Conservation (phyloP, 2,797 vertebrate species). For the Melanotaenia pygmaea region DNA sequence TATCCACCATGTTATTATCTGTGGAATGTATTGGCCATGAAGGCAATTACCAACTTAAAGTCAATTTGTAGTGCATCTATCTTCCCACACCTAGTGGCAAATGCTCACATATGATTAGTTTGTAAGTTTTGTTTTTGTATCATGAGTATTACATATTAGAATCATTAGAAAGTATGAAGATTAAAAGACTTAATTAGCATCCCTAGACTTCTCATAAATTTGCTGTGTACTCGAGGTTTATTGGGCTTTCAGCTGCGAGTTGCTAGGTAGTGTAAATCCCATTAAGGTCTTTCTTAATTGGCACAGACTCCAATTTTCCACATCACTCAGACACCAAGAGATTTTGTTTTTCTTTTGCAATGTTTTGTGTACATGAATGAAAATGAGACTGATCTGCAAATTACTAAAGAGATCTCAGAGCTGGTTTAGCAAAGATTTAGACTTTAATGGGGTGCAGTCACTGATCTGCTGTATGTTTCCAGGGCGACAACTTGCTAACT, state of each 20-base stretch:
- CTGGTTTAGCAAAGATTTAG: neutral
- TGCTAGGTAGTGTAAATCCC: conserved; percentile 24
- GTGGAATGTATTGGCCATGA: conserved; percentile 37
- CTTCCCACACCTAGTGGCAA: conserved; percentile 10
- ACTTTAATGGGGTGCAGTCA: too few relatives aligned
- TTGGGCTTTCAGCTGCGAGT: conserved; percentile 16
- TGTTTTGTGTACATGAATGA: neutral
- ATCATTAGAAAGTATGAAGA: conserved; percentile 14
- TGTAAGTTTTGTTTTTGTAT: conserved; percentile 8
- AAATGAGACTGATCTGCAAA: neutral
- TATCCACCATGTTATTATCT: conserved; percentile 52
- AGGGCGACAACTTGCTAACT: neutral
- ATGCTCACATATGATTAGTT: conserved; percentile 11
- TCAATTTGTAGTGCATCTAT: neutral
- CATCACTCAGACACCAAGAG: neutral
- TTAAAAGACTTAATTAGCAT: conserved; percentile 32
- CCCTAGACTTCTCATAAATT: conserved; percentile 32
- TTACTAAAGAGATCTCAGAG: neutral
- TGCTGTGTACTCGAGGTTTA: conserved; percentile 24
- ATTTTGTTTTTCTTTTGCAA: neutral
- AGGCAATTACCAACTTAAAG: conserved; percentile 35
- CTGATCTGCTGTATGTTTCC: neutral
- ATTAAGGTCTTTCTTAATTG: conserved; percentile 44
- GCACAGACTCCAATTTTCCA: conserved; percentile 9
- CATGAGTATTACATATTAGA: conserved; percentile 8